Conservation (phyloP, 1,140 invertebrate species). For the Pseudomyrmex gracilis region DNA sequence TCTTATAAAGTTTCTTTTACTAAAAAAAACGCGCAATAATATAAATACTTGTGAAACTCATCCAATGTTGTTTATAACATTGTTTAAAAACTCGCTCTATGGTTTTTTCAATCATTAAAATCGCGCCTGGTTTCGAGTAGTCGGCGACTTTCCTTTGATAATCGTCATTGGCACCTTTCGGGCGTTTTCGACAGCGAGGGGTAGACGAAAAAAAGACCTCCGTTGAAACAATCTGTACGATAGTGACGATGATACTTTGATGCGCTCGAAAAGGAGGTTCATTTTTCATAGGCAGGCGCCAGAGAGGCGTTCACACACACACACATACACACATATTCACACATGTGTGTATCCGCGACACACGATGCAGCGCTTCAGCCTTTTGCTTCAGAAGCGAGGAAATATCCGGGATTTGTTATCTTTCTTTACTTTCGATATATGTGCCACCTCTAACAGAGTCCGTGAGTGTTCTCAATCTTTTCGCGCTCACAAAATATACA, state of each 20-base stretch:
- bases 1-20: too few relatives aligned
- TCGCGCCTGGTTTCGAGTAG: conserved; percentile 26
- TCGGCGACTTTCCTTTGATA: conserved; percentile 51
- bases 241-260: conserved; percentile 64
- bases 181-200: conserved; percentile 34
- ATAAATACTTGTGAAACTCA: too few relatives aligned
- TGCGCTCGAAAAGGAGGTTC: conserved; percentile 77
- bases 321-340: conserved; percentile 49
- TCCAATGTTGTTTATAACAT: background rate
- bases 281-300: conserved; percentile 83
- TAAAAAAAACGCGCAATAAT: too few relatives aligned
- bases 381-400: conserved; percentile 58
- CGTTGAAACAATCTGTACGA: conserved; percentile 66
- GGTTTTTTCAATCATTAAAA: background rate
- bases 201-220: conserved; percentile 33
- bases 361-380: background rate
- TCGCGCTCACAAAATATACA: background rate
- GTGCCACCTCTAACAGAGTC: background rate
- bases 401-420: conserved; percentile 52
- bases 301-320: conserved; percentile 79
- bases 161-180: conserved; percentile 49
- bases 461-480: conserved; percentile 56
- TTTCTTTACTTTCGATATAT: conserved; percentile 60
- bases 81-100: background rate
- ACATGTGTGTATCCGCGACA: background rate